Conservation (phyloP, 2,888 invertebrate species). For the Lepidochrysops patricia region DNA sequence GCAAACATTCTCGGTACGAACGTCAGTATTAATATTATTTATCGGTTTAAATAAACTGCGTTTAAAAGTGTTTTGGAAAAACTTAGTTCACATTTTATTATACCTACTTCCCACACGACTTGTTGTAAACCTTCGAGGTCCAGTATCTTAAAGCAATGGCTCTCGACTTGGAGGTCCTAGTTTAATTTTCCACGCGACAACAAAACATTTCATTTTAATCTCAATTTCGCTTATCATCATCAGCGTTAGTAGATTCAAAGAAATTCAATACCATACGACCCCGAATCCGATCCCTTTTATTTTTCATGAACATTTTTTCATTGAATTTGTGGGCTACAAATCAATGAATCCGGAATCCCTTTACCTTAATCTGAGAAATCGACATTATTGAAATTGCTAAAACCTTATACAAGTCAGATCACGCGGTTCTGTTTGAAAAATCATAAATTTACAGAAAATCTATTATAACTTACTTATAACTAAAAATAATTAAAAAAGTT, state of each 20-base stretch:
- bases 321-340: neutral
- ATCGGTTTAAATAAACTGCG: too few relatives aligned
- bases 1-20: too few relatives aligned
- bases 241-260: neutral
- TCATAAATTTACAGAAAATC: too few relatives aligned
- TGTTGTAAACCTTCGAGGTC: too few relatives aligned
- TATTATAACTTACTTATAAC: too few relatives aligned
- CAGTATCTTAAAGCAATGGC: too few relatives aligned
- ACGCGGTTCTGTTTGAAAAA: neutral
- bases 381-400: constrained; percentile 1
- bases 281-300: neutral
- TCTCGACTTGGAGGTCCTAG: too few relatives aligned
- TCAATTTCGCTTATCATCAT: neutral
- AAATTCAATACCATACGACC: neutral
- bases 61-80: too few relatives aligned
- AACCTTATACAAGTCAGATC: neutral
- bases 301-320: neutral
- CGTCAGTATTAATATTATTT: too few relatives aligned
- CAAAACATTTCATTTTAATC: neutral
- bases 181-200: too few relatives aligned
- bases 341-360: neutral
- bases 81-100: too few relatives aligned
- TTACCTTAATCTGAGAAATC: neutral
- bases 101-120: neutral
- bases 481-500: too few relatives aligned